Evolutionary conservation across 2,797 vertebrate species (phyloP).

Genomic region (Enteromius thamalakanensis): DNA sequence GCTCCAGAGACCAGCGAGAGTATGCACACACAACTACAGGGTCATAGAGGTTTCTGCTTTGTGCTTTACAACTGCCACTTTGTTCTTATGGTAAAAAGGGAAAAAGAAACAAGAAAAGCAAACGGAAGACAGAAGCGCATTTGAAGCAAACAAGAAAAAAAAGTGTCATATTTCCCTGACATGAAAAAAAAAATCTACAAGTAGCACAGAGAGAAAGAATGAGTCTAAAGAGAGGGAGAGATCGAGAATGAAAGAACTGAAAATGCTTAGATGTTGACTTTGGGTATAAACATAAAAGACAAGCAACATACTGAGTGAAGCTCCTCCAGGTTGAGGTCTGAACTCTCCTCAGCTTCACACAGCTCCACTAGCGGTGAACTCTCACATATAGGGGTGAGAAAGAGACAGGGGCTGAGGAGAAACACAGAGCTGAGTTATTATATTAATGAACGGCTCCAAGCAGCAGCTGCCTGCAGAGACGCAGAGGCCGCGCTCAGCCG

Average conservation of each 20-base stretch:
- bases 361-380: conserved; percentile 30
- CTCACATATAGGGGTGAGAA: conserved; percentile 22
- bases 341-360: conserved; percentile 25
- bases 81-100: conserved; percentile 4
- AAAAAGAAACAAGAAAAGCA: conserved; percentile 5
- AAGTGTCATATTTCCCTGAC: neutral
- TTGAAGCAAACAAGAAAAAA: conserved; percentile 3
- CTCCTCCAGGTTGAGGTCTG: conserved; percentile 39
- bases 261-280: conserved; percentile 39
- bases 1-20: neutral
- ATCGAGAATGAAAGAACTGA: conserved; percentile 14
- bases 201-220: neutral
- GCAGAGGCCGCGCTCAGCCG: conserved; percentile 45
- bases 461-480: conserved; percentile 47
- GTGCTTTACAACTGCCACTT: neutral
- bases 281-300: conserved; percentile 44
- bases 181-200: conserved; percentile 9
- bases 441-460: conserved; percentile 65
- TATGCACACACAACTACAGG: neutral
- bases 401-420: conserved; percentile 38
- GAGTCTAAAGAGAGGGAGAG: conserved; percentile 20
- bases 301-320: conserved; percentile 25
- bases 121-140: conserved; percentile 8
- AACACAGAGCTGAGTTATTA: conserved; percentile 60
- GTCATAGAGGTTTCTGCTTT: conserved; percentile 1